Evolutionary conservation across 2,113 vertebrate species (phyloP), one percentile per base, ranked within the genome.

Genomic region (Beaufortia kweichowensis): DNA sequence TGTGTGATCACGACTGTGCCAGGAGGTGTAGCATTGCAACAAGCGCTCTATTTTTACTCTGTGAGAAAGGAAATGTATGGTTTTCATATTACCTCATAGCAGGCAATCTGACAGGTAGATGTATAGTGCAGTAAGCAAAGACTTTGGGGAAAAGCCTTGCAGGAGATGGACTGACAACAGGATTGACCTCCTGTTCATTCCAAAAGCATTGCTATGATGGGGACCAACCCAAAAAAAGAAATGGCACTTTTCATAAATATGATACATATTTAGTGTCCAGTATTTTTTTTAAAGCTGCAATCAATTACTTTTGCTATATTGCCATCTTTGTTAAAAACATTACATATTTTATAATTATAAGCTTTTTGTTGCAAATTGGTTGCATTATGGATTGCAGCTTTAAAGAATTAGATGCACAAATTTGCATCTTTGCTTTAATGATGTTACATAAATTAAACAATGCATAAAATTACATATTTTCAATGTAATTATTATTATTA

Each of bases 111-210:
- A 77, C 57, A 53, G 64, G 28, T 57, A 28, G 82, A 83, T 73
- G 70, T 61, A 73, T 48, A 59, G 73, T 70, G 50, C 8, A 29
- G 78, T 85, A 84, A 78, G 78, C 83, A 68, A 59, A 55, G 71
- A 80, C 83, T 64, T 62, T 81, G 63, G 81, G 53, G 75, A 87
- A 83, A 17, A 79, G 82, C 53, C 83, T 86, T 78, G 81, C 39
- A 31, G 83, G 63, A 57, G 39, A 59, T 11, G 21, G 3, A 46
- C 46, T 55, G 59, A 71, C 57, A 75, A 48, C n/a, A 14, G 57
- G 43, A 24, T 57, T 60, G 14, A 63, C n/a, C 19, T 50, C 4
- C 23, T 23, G 35, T 3, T 3, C 9, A 60, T 43, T 71, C 56
- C 46, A 63, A 23, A 75, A 66, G 85, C 35, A 43, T 35, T 7